A percentile compares a stretch with the other conserved stretches of the same genome.
phyloP scores from a whole-genome alignment of 1,140 invertebrate species.

The Nylanderia fulva region DNA sequence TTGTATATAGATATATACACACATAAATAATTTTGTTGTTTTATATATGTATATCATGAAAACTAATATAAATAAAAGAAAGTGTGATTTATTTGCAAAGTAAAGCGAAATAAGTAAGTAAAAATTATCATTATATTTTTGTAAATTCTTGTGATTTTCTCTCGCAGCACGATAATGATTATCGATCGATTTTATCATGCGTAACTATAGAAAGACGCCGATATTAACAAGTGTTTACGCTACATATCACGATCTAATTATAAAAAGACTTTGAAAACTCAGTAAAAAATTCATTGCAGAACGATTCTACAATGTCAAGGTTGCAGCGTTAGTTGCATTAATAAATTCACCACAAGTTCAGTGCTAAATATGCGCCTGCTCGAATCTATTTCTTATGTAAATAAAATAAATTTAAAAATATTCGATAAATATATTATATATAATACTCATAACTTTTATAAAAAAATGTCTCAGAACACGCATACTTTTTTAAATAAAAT shows the following conservation, averaged over 20 bases:
- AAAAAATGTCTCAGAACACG: background rate
- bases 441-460: background rate
- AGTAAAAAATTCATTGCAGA: slow-evolving; percentile 2
- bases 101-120: background rate
- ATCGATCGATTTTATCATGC: slow-evolving; percentile 15
- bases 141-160: background rate
- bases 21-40: background rate
- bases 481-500: background rate
- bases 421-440: background rate
- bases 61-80: background rate
- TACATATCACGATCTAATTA: background rate
- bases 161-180: slow-evolving; percentile 9
- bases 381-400: background rate
- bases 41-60: background rate
- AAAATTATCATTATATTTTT: slow-evolving; percentile 7
- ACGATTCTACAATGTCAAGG: background rate
- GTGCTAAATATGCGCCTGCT: background rate
- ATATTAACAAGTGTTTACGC: background rate
- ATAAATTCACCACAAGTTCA: background rate
- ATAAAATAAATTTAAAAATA: background rate
- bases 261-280: background rate
- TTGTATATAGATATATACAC: too few relatives aligned
- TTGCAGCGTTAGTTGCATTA: background rate
- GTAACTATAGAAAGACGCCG: background rate
- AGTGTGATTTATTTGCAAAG: background rate